A percentile compares a stretch with the other conserved stretches of the same genome.
phyloP scores from a whole-genome alignment of 1,140 invertebrate species.

The honey bee (Apis mellifera) region Amel_HAv3.1 CM009938.2:9313001-9313500 shows the following conservation, averaged over 20 bases:
- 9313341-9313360: not conserved
- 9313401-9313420: not conserved
- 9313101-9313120: slow-evolving; percentile 8
- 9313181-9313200: not conserved
- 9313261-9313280: slow-evolving; percentile 4
- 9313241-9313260: not conserved
- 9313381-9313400: not conserved
- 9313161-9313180: slow-evolving; percentile 20
- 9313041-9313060: not conserved
- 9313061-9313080: not conserved
- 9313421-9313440: too few species aligned
- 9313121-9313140: slow-evolving; percentile 22
- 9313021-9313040: not conserved
- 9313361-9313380: not conserved
- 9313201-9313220: not conserved
- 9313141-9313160: slow-evolving; percentile 1
- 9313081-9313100: slow-evolving; percentile 15
- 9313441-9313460: too few species aligned
- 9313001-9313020: too few species aligned
- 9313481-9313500: too few species aligned
- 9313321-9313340: slow-evolving; percentile 4
- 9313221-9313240: too few species aligned
- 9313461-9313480: too few species aligned
- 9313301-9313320: slow-evolving; percentile 8
- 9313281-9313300: not conserved